Evolutionary conservation across 2,797 vertebrate genomes (phyloP).

Genomic region (Smutsia gigantea): DNA sequence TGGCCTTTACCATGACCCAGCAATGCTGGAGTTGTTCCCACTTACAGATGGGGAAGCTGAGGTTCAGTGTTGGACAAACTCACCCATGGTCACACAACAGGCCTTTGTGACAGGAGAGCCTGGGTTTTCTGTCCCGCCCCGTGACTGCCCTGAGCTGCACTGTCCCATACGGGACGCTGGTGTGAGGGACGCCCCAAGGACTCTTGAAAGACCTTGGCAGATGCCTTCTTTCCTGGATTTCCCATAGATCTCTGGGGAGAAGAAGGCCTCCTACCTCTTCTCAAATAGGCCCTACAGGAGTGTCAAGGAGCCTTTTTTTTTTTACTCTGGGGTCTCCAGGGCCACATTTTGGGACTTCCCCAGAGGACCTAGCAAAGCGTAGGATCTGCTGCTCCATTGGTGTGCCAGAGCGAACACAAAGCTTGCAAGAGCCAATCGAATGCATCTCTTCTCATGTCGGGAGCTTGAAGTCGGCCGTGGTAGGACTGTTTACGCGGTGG

Average conservation of each 20-base stretch:
- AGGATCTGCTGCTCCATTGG: background rate
- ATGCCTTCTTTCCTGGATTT: background rate
- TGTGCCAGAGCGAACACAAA: background rate
- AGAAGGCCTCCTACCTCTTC: slow-evolving; percentile 13
- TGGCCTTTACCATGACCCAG: background rate
- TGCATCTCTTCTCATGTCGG: background rate
- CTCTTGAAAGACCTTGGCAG: slow-evolving; percentile 11
- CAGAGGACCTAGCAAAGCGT: background rate
- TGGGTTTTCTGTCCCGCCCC: background rate
- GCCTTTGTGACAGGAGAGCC: background rate
- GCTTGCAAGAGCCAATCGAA: background rate
- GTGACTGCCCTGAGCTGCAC: background rate
- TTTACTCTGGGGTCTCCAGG: background rate
- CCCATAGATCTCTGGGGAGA: background rate
- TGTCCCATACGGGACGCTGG: background rate
- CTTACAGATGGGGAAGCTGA: background rate
- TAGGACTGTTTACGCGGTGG: background rate
- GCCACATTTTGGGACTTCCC: background rate
- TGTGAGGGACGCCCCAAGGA: background rate
- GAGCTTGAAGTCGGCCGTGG: background rate
- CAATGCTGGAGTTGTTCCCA: background rate
- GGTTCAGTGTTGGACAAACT: background rate
- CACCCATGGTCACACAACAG: background rate
- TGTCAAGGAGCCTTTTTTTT: background rate
- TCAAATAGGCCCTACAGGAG: background rate